Conservation (phyloP, 2,888 invertebrate species). For the Sminthurinus aureus region DNA sequence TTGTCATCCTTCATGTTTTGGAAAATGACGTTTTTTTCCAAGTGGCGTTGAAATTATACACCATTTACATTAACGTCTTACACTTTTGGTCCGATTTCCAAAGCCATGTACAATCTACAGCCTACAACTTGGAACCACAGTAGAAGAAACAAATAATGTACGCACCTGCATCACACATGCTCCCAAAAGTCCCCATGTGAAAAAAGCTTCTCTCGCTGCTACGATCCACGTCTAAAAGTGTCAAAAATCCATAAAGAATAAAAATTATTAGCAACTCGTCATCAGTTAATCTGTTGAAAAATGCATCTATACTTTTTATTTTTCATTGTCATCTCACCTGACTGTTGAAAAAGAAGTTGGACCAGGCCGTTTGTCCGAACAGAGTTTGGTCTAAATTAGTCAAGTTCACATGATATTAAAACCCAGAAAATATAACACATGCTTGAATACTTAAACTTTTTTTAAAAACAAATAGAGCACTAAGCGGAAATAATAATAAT, state of each 20-base stretch:
- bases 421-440: neutral
- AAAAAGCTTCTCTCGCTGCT: constrained; percentile 86
- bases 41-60: constrained; percentile 9
- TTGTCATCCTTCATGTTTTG: too few relatives aligned
- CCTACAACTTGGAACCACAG: too few relatives aligned
- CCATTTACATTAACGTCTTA: too few relatives aligned
- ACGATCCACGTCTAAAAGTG: constrained; percentile 82
- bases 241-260: neutral
- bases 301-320: neutral
- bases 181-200: constrained; percentile 86
- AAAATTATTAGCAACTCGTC: neutral
- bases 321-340: constrained; percentile 68
- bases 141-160: constrained; percentile 61
- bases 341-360: constrained; percentile 83
- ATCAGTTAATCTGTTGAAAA: neutral
- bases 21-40: neutral
- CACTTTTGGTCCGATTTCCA: too few relatives aligned
- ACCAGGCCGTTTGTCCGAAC: constrained; percentile 82
- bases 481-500: neutral
- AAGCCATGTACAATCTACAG: too few relatives aligned
- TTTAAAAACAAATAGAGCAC: neutral
- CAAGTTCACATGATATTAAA: neutral
- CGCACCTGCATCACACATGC: constrained; percentile 82
- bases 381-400: constrained; percentile 66
- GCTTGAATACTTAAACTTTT: too few relatives aligned